Evolutionary conservation across 2,113 vertebrate species (phyloP), one percentile per base, ranked within the genome.

Genomic region (Poicephalus meyeri): DNA sequence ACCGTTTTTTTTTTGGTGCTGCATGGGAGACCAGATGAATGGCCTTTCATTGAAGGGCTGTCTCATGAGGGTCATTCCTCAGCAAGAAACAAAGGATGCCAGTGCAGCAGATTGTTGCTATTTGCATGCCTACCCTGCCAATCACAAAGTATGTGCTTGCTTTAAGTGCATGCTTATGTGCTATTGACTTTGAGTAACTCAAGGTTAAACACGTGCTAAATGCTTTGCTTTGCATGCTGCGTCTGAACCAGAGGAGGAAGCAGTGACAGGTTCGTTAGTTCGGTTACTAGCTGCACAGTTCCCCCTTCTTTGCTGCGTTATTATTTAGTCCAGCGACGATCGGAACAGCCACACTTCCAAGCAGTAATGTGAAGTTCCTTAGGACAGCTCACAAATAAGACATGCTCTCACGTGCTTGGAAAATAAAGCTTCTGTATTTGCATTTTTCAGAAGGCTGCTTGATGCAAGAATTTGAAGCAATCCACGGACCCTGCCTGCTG

Each of bases 391-490:
- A 69, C 73, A 79, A 93, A 61, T 25, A 92, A 94, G 86, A 88
- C 76, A 87, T 47, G 37, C 14, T 83, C 37, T 96, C 90, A 50
- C 35, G 87, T 97, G 95, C 91, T 82, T 97, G 87, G 86, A 96
- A 97, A 97, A 95, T 88, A 97, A 97, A 98, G 83, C 53, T 37
- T 83, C 70, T 74, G 33, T 80, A 97, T 98, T 97, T 97, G 81
- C 96, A 97, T 98, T 97, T 97, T 97, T 65, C 72, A 53, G 20
- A 92, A 89, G 60, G 76, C 91, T 95, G 69, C 94, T 96, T 92
- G 84, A 91, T 92, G 76, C 68, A 92, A 95, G 97, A 97, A 95
- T 92, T 50, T 96, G 88, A 97, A 96, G 69, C 89, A 93, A 86
- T 95, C 86, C 88, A 82, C 9, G 83, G 81, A 94, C 86, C 31